Percentiles rank a stretch among this genome's conserved stretches.
phyloP scores from a whole-genome alignment of 2,888 invertebrate genomes.

The Lingula anatina region DNA sequence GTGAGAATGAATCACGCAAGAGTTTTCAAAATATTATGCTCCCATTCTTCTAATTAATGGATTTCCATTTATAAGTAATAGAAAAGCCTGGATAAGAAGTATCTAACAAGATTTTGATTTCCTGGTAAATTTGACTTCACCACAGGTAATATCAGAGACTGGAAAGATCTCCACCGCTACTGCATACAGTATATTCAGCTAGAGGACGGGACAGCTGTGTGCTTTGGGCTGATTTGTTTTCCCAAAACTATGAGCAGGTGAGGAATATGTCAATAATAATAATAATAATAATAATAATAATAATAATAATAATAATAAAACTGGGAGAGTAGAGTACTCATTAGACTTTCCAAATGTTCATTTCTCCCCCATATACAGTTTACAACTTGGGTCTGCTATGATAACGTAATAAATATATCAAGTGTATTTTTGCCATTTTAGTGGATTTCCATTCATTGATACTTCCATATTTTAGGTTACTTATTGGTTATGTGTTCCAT shows the following conservation, averaged over 20 bases:
- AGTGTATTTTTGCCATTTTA: background rate
- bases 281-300: too few relatives aligned
- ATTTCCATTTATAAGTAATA: too few relatives aligned
- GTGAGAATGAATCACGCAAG: too few relatives aligned
- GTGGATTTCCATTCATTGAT: background rate
- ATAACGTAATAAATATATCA: too few relatives aligned
- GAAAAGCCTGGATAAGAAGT: too few relatives aligned
- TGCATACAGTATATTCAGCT: constrained; percentile 73
- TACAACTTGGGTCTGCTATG: too few relatives aligned
- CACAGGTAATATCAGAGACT: constrained; percentile 66
- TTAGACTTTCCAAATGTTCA: background rate
- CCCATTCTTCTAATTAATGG: background rate
- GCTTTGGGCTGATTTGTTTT: constrained; percentile 72
- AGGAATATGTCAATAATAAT: constrained; percentile 1
- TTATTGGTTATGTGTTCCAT: constrained; percentile 42
- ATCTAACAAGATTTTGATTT: too few relatives aligned
- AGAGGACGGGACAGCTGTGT: constrained; percentile 65
- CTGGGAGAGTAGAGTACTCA: too few relatives aligned
- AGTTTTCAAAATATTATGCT: too few relatives aligned
- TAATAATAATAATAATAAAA: too few relatives aligned
- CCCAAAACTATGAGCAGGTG: constrained; percentile 55
- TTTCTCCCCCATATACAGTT: too few relatives aligned
- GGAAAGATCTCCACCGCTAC: constrained; percentile 71
- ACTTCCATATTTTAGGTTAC: constrained; percentile 9
- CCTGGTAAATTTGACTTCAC: too few relatives aligned